Conservation (phyloP, 2,113 vertebrate genomes). For the Pelecanus crispus region DNA sequence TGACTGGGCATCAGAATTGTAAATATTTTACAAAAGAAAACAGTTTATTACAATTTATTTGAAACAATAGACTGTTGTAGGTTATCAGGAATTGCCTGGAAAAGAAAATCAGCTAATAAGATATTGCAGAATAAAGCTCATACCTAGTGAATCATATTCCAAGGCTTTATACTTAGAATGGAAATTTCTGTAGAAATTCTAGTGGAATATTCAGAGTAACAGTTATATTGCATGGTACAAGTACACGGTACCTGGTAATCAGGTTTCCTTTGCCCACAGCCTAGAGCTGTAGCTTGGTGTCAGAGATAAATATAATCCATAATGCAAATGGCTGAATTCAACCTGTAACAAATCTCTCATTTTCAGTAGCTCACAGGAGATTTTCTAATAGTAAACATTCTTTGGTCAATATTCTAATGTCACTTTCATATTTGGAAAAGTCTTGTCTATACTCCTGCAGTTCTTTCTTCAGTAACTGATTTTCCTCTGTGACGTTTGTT, state of each 20-base stretch:
- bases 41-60: constrained; percentile 62
- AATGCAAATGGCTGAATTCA: constrained; percentile 54
- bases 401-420: constrained; percentile 35
- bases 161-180: neutral
- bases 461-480: constrained; percentile 62
- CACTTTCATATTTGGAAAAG: constrained; percentile 29
- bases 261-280: neutral
- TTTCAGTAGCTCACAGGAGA: constrained; percentile 54
- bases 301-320: constrained; percentile 44
- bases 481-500: constrained; percentile 53
- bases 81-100: constrained; percentile 49
- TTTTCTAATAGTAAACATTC: constrained; percentile 53
- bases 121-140: neutral
- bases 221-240: neutral
- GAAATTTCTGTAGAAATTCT: neutral
- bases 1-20: neutral
- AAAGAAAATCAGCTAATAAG: neutral
- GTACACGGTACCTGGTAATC: neutral
- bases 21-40: neutral
- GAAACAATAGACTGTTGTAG: constrained; percentile 12
- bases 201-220: neutral
- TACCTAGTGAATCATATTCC: constrained; percentile 23
- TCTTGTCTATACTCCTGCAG: constrained; percentile 46
- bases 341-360: constrained; percentile 56
- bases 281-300: neutral